Conservation (phyloP, 1,140 invertebrate species). For the Brachionus calyciflorus region DNA sequence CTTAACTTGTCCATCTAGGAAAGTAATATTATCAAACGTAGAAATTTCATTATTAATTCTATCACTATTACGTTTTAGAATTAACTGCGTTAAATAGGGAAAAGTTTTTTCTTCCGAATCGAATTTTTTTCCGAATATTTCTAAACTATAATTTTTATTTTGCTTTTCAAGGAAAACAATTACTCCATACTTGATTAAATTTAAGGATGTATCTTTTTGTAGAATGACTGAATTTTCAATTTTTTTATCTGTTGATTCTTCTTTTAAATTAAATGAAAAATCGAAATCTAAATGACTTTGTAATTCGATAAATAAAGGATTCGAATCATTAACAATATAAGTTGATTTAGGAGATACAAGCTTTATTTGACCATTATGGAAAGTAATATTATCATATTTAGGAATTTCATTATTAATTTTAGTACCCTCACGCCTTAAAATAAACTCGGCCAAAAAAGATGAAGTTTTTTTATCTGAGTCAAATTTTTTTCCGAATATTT, state of each 20-base stretch:
- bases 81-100: not conserved
- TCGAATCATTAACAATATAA: too few species aligned
- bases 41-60: too few species aligned
- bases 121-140: not conserved
- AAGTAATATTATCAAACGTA: not conserved
- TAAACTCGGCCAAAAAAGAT: not conserved
- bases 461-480: not conserved
- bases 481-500: not conserved
- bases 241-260: not conserved
- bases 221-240: not conserved
- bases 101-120: not conserved
- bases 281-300: not conserved
- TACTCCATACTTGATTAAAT: not conserved
- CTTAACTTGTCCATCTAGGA: not conserved
- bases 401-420: too few species aligned
- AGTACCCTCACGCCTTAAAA: not conserved
- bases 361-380: too few species aligned
- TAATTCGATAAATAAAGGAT: not conserved
- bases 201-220: not conserved
- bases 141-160: not conserved
- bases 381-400: too few species aligned
- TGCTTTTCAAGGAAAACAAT: not conserved
- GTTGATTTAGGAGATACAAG: too few species aligned
- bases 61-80: not conserved
- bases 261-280: not conserved